Evolutionary conservation across 2,113 vertebrate genomes (phyloP).

Genomic region (Theropithecus gelada): DNA sequence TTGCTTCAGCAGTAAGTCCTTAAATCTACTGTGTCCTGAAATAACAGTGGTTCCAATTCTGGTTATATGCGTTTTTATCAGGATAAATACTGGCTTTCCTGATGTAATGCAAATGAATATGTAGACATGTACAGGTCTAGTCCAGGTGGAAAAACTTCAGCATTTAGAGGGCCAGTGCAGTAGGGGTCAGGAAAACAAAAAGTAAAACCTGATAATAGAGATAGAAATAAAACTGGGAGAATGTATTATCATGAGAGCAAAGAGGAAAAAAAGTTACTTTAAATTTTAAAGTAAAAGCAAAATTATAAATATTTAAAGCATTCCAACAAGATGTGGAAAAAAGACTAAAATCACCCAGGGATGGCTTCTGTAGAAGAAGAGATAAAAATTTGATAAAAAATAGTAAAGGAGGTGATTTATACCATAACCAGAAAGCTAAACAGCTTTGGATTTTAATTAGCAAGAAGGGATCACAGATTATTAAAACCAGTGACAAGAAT

Average conservation of each 20-base stretch:
- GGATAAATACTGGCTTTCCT: neutral
- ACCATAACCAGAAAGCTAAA: neutral
- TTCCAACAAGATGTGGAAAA: too few relatives aligned
- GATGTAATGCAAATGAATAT: neutral
- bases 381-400: neutral
- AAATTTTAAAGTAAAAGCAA: neutral
- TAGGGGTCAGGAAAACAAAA: neutral
- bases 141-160: neutral
- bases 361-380: neutral
- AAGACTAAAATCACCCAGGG: neutral
- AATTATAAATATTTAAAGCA: neutral
- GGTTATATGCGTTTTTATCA: neutral
- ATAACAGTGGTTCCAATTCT: neutral
- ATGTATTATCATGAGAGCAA: neutral
- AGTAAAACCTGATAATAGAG: too few relatives aligned
- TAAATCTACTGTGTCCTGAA: neutral
- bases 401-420: neutral
- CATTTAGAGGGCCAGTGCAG: neutral
- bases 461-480: neutral
- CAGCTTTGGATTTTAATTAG: neutral
- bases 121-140: neutral
- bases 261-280: neutral
- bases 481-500: neutral
- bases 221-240: neutral
- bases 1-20: neutral